These are phyloP conservation scores for Eupithecia subumbrata DNA, from an alignment of 2,888 invertebrate genomes.

Conservation along the genomic window DNA sequence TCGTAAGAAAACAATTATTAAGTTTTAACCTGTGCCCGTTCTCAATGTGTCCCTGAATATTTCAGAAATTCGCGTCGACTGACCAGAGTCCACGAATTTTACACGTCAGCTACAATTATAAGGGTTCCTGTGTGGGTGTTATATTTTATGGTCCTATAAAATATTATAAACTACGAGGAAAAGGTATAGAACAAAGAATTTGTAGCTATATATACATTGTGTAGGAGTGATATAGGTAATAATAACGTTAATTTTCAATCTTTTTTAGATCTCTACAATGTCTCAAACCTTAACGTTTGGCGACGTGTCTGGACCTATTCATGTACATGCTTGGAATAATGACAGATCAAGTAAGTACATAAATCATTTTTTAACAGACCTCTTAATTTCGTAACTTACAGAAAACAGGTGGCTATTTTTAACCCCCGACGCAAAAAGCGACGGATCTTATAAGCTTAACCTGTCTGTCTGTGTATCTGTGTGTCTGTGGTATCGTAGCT, in stretches of 20 bases:
- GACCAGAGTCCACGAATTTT: slow-evolving; percentile 96
- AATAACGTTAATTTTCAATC: neutral
- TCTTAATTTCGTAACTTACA: neutral
- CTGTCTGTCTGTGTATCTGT: too few species aligned
- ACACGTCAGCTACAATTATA: neutral
- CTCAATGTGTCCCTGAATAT: slow-evolving; percentile 1
- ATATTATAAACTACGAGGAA: neutral
- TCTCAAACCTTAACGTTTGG: slow-evolving; percentile 94
- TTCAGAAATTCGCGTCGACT: slow-evolving; percentile 91
- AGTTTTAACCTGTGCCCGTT: neutral
- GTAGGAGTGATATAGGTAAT: neutral
- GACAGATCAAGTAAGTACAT: slow-evolving; percentile 93
- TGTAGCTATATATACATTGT: neutral
- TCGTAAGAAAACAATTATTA: neutral
- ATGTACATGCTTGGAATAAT: slow-evolving; percentile 99
- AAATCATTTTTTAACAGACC: neutral
- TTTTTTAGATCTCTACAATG: slow-evolving; percentile 80
- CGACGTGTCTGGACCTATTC: slow-evolving; percentile 92
- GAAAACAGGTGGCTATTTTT: neutral
- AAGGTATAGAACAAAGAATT: neutral
- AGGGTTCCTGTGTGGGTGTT: neutral
- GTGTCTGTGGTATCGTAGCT: too few species aligned
- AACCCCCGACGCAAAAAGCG: too few species aligned
- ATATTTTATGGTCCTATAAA: neutral
- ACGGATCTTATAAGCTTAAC: too few species aligned